phyloP scores from a whole-genome alignment of 2,888 invertebrate genomes.

The Drosophila demipolita region DNA sequence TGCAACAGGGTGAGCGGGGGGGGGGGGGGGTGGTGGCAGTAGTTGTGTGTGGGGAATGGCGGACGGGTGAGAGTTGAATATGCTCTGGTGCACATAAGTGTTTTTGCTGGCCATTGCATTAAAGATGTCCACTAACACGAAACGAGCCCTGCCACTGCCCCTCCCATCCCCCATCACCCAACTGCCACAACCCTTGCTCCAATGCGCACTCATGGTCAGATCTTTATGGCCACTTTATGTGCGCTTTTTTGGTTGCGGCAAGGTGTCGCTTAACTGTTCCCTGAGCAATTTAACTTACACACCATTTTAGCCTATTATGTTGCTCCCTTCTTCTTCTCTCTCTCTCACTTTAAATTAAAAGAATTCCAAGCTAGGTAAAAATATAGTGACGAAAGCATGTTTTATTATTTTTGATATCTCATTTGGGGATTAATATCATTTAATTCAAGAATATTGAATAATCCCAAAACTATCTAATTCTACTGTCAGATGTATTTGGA shows the following conservation, averaged over 20 bases:
- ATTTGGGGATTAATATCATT: background rate
- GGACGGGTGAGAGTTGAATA: slow-evolving; percentile 23
- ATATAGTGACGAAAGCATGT: background rate
- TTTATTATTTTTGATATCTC: background rate
- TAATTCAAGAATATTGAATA: background rate
- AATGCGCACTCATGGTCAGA: slow-evolving; percentile 18
- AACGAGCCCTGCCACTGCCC: background rate
- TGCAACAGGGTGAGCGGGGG: slow-evolving; percentile 8
- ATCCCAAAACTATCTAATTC: background rate
- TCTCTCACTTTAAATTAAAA: background rate
- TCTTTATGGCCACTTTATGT: slow-evolving; percentile 40
- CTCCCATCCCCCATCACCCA: background rate
- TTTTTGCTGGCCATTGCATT: slow-evolving; percentile 62
- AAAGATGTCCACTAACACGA: slow-evolving; percentile 30
- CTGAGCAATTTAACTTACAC: slow-evolving; percentile 41
- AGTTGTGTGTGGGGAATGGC: background rate
- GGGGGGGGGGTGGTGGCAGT: background rate
- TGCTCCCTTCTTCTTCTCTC: background rate
- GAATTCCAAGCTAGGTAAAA: background rate
- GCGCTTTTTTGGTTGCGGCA: slow-evolving; percentile 30
- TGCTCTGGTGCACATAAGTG: slow-evolving; percentile 64
- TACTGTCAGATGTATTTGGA: background rate
- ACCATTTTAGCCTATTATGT: slow-evolving; percentile 8
- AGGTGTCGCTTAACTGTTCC: slow-evolving; percentile 62
- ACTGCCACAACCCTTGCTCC: background rate